Percentiles rank a stretch among this genome's conserved stretches.
phyloP scores from a whole-genome alignment of 2,888 invertebrate species.

The Macrophya alboannulata region DNA sequence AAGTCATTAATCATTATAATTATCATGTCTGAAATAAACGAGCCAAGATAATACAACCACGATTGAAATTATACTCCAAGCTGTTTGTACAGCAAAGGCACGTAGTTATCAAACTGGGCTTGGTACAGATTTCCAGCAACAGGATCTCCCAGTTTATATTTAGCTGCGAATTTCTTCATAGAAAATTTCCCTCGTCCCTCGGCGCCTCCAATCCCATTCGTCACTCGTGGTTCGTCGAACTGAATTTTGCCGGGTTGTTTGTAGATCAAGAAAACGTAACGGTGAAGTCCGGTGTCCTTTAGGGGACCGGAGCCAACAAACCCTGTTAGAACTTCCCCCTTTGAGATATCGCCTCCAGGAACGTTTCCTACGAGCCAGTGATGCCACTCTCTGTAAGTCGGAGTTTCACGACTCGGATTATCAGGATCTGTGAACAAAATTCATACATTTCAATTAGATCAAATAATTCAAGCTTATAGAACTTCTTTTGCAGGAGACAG shows the following conservation, averaged over 20 bases:
- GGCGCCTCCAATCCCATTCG: constrained; percentile 80
- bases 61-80: constrained; percentile 83
- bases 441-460: neutral
- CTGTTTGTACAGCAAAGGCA: constrained; percentile 92
- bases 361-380: constrained; percentile 96
- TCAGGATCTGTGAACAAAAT: constrained; percentile 88
- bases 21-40: neutral
- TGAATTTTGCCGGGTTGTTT: constrained; percentile 84
- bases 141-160: constrained; percentile 91
- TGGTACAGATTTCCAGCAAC: constrained; percentile 94
- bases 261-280: constrained; percentile 91
- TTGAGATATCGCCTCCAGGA: constrained; percentile 85
- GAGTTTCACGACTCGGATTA: constrained; percentile 92
- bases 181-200: constrained; percentile 84
- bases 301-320: constrained; percentile 95
- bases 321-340: constrained; percentile 89
- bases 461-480: neutral
- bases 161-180: constrained; percentile 88
- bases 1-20: neutral
- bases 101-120: constrained; percentile 94
- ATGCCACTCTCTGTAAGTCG: constrained; percentile 92
- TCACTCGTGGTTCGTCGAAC: constrained; percentile 82
- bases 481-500: neutral
- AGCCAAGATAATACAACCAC: neutral
- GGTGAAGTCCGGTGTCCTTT: constrained; percentile 87